These are phyloP conservation scores for Watersipora subatra DNA, from an alignment of 1,140 invertebrate species.

Conservation along the genomic window DNA sequence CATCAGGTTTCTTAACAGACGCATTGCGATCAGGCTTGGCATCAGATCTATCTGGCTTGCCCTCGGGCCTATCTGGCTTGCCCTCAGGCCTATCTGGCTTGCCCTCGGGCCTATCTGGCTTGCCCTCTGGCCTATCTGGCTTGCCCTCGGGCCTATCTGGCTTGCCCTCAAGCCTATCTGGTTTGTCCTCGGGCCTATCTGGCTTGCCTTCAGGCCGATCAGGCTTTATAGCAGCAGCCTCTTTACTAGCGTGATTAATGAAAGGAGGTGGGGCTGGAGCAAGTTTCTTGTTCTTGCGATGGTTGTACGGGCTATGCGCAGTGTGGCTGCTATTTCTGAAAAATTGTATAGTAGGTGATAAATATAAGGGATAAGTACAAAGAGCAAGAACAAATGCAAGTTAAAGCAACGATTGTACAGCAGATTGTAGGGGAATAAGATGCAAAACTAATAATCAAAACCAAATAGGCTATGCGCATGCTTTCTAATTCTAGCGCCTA, in stretches of 20 bases:
- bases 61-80: background rate
- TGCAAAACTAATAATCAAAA: background rate
- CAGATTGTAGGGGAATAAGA: background rate
- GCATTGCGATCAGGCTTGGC: background rate
- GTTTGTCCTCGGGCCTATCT: too few relatives aligned
- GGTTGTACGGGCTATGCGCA: background rate
- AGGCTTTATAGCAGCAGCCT: too few relatives aligned
- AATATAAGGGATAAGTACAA: too few relatives aligned
- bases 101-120: too few relatives aligned
- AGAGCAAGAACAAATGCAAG: background rate
- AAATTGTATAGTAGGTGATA: too few relatives aligned
- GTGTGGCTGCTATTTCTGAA: background rate
- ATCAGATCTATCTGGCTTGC: background rate
- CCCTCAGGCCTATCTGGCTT: too few relatives aligned
- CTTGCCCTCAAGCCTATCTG: too few relatives aligned
- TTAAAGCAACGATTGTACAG: background rate
- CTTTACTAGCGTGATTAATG: too few relatives aligned
- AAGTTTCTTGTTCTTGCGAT: background rate
- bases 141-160: too few relatives aligned
- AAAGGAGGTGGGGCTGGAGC: background rate
- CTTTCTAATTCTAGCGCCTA: too few relatives aligned
- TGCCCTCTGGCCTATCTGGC: too few relatives aligned
- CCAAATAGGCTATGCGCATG: background rate
- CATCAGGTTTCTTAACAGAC: background rate
- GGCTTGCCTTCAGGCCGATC: too few relatives aligned